These are phyloP conservation scores for Laspeyria flexula DNA, from an alignment of 2,888 invertebrate species.

Conservation along the genomic window DNA sequence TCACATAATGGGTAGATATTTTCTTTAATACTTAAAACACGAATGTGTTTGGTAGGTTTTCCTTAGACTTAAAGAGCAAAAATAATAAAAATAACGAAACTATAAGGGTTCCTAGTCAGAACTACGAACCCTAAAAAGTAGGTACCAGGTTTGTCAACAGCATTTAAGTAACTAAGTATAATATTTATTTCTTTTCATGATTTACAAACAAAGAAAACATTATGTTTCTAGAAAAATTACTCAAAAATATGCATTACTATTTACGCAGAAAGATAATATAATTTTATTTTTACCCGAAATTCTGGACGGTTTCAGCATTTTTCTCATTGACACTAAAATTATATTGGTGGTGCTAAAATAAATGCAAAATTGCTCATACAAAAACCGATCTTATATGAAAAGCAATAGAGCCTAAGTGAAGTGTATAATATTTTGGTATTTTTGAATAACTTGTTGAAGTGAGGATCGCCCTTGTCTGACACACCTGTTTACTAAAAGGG, in stretches of 20 bases:
- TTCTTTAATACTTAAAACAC: too few species aligned
- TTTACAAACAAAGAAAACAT: slow-evolving; percentile 1
- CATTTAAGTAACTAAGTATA: too few species aligned
- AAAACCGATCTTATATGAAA: neutral
- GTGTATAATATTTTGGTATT: slow-evolving; percentile 3
- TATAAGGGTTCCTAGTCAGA: too few species aligned
- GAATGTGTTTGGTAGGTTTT: too few species aligned
- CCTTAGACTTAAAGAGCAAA: too few species aligned
- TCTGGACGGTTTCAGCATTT: slow-evolving; percentile 26
- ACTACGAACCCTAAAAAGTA: too few species aligned
- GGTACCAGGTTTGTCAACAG: too few species aligned
- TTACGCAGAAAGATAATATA: slow-evolving; percentile 28
- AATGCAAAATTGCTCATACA: neutral
- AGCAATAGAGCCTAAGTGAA: slow-evolving; percentile 1
- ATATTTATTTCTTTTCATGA: too few species aligned
- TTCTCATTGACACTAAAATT: slow-evolving; percentile 27
- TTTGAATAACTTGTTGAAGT: slow-evolving; percentile 27
- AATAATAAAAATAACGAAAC: too few species aligned
- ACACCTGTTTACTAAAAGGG: slow-evolving; percentile 40
- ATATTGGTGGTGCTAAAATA: slow-evolving; percentile 20
- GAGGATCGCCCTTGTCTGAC: slow-evolving; percentile 25
- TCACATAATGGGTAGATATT: too few species aligned
- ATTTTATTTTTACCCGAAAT: slow-evolving; percentile 28
- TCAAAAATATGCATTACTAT: slow-evolving; percentile 18
- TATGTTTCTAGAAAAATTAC: slow-evolving; percentile 1